phyloP scores from a whole-genome alignment of 1,140 invertebrate species.

The Adoxophyes honmai region DNA sequence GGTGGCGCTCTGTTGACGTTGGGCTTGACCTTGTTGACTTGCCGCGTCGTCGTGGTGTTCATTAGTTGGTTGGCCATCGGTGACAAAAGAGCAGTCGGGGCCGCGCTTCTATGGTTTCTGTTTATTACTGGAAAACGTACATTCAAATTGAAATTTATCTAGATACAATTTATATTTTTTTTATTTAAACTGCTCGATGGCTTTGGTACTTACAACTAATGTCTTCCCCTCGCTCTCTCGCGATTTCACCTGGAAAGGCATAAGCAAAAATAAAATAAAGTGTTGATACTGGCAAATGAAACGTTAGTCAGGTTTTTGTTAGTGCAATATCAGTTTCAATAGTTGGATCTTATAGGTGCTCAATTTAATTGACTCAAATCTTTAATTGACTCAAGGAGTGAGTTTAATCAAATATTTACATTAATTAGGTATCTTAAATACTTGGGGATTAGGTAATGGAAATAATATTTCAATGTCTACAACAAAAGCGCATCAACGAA shows the following conservation, averaged over 20 bases:
- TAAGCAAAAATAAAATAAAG: constrained; percentile 21
- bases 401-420: not conserved
- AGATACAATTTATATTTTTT: no score
- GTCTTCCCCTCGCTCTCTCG: constrained; percentile 80
- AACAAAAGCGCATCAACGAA: constrained; percentile 55
- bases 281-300: no score
- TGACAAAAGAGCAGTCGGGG: constrained; percentile 77
- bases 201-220: constrained; percentile 81
- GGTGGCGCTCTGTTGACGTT: constrained; percentile 85
- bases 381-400: no score
- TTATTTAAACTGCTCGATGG: no score
- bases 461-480: constrained; percentile 39
- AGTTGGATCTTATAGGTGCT: no score
- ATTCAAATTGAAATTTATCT: no score
- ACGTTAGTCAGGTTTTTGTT: no score
- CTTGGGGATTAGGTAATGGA: not conserved
- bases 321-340: no score
- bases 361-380: no score
- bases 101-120: constrained; percentile 85
- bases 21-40: constrained; percentile 92
- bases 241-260: constrained; percentile 78
- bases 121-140: constrained; percentile 82
- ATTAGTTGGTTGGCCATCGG: constrained; percentile 80
- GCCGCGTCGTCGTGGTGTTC: constrained; percentile 83
- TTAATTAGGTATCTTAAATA: not conserved